Evolutionary conservation across 1,140 invertebrate species (phyloP), one percentile per base, ranked within the genome.

Genomic region (Drosophila pseudoobscura): DNA sequence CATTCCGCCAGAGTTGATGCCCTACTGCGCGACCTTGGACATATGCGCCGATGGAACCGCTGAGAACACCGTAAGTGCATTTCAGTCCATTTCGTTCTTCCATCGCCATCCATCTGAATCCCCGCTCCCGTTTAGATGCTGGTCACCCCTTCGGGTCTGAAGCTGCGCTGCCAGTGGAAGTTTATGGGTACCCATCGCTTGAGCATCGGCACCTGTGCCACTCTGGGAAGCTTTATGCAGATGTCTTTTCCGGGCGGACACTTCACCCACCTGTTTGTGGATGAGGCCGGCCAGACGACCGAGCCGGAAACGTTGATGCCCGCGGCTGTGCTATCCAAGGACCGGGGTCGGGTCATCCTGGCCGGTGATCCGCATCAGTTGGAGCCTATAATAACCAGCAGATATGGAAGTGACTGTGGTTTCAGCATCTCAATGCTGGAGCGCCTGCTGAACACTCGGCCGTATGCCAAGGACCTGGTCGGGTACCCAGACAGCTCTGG

Each of bases 311-410:
- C 95, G 45, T 92, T 98, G 92, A 94, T 97, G 75, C 94, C 97
- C 1, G 90, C 97, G 35, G 92, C 92, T 56, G 91, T 93, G 60
- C 78, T 92, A 22, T 75, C 92, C 26, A 93, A 92, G 65, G 75
- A 92, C 9, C 85, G 92, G 68, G 94, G 95, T 2, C 95, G 96
- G 92, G 93, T 97, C 6, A 92, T 98, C 63, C 92, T 99, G 4
- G 96, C 97, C 66, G 98, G 98, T 6, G 98, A 99, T 94, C 98
- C 97, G 13, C 93, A 95, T 90, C 98, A 99, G 92, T 93, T 99
- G 31, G 97, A 97, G 0, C 96, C 98, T 6, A 94, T 98, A 7
- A 92, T 98, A 7, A 91, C 94, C 57, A 97, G 96, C 39, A 92
- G 92, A 47, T 92, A 94, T 57, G 95, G 95, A 0, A 83, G 79